These are phyloP conservation scores for Busseola fusca DNA, from an alignment of 2,888 invertebrate species.

Conservation along the genomic window DNA sequence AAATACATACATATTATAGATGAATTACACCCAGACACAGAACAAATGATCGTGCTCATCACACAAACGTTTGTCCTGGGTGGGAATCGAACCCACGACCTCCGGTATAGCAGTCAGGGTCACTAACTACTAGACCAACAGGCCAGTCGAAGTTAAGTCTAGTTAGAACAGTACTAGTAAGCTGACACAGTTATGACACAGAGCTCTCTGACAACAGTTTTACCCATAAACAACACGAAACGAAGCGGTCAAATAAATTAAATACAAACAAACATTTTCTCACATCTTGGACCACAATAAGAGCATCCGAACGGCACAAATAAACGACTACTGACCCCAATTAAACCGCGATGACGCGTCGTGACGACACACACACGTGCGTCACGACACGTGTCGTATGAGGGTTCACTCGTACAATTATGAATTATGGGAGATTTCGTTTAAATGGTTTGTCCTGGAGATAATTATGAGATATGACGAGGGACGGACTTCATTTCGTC, in stretches of 20 bases:
- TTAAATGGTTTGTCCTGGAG: conserved; percentile 31
- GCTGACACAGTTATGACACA: too few relatives aligned
- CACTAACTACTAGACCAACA: too few relatives aligned
- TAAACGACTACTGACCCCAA: conserved; percentile 71
- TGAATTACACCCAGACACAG: too few relatives aligned
- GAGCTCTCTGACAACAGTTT: too few relatives aligned
- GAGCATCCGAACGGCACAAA: conserved; percentile 65
- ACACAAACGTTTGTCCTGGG: too few relatives aligned
- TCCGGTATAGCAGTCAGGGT: too few relatives aligned
- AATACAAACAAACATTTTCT: neutral
- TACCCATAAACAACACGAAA: neutral
- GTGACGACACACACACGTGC: conserved; percentile 63
- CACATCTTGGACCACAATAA: conserved; percentile 35
- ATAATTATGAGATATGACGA: neutral
- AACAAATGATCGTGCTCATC: too few relatives aligned
- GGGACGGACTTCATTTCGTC: neutral
- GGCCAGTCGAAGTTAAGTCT: too few relatives aligned
- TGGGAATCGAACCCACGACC: too few relatives aligned
- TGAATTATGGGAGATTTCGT: conserved; percentile 49
- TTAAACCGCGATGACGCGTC: conserved; percentile 70
- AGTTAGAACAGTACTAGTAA: too few relatives aligned
- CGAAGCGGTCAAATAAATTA: neutral
- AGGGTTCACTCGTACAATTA: conserved; percentile 54
- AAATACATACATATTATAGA: too few relatives aligned
- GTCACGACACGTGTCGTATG: conserved; percentile 35